phyloP scores from a whole-genome alignment of 2,113 vertebrate genomes.

The Melanocharis versteri region DNA sequence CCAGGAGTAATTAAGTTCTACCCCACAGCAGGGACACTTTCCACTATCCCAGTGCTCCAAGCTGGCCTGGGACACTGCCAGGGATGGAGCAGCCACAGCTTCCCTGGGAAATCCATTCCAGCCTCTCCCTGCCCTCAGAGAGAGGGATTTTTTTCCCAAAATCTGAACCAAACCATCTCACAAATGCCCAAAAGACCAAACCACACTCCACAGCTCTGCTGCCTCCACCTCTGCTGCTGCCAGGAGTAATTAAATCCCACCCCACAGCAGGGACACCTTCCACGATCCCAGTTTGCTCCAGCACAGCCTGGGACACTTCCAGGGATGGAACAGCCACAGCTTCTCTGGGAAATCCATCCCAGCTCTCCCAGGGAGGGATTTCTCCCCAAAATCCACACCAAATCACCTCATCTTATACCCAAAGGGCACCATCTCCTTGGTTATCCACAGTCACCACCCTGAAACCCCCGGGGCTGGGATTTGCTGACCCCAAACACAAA shows the following conservation, averaged over 20 bases:
- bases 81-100: background rate
- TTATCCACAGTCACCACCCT: too few species aligned
- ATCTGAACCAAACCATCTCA: background rate
- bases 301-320: background rate
- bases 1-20: background rate
- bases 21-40: fast-evolving
- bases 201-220: background rate
- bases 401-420: too few species aligned
- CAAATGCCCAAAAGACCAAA: background rate
- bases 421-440: too few species aligned
- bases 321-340: background rate
- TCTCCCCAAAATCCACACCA: too few species aligned
- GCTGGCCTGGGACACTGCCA: background rate
- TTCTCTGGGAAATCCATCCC: background rate
- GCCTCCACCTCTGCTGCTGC: background rate
- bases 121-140: background rate
- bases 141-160: background rate
- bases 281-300: background rate
- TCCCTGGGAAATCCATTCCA: background rate
- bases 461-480: too few species aligned
- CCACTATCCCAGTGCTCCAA: background rate
- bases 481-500: too few species aligned
- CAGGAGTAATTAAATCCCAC: background rate
- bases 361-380: background rate
- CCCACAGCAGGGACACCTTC: background rate